Base-by-base conservation (phyloP, 1,140 invertebrate genomes). In the Temnothorax curvispinosus region DNA sequence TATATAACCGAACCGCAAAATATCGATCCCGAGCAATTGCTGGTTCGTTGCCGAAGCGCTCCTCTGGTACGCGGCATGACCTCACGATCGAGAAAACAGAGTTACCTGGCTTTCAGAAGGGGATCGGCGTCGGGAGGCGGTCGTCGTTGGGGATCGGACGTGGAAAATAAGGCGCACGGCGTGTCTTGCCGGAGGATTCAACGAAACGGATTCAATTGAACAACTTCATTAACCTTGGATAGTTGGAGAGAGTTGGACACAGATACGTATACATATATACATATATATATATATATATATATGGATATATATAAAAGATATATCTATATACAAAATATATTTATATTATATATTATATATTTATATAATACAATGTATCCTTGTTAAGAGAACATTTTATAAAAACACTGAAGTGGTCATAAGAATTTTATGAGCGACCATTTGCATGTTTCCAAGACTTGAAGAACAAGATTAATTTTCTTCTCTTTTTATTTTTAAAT, bases 1-100 rank as follows among this genome's bases (percentile, higher is more conserved):
- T 90, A 77, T 89, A 87, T 87, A 80, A 87, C 84, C 62, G 72
- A 88, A 88, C 87, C 87, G 69, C 89, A 76, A 77, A 81, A 87
- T 89, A 91, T 90, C 89, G 90, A 90, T 85, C 67, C 64, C 5
- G n/a, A 6, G 54, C n/a, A 54, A 89, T 81, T 80, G 75, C 78
- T 75, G 80, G 54, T 82, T 80, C 67, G 38, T 74, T 76, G 35
- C n/a, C 15, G 18, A 77, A 58, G 32, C 72, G 64, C 67, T 62
- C 58, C 47, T 44, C 80, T 71, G 82, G 58, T 67, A 71, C 54
- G 74, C 21, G n/a, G 11, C 27, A n/a, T 74, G 62, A 85, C 72
- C 78, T 67, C 65, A 56, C 78, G 71, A 11, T 84, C 21, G 80
- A 62, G 80, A 35, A 84, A 84, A 84, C 80, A 84, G 41, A 41